Evolutionary conservation across 2,113 vertebrate genomes (phyloP).

Genomic region (Haliaeetus leucogaster): DNA sequence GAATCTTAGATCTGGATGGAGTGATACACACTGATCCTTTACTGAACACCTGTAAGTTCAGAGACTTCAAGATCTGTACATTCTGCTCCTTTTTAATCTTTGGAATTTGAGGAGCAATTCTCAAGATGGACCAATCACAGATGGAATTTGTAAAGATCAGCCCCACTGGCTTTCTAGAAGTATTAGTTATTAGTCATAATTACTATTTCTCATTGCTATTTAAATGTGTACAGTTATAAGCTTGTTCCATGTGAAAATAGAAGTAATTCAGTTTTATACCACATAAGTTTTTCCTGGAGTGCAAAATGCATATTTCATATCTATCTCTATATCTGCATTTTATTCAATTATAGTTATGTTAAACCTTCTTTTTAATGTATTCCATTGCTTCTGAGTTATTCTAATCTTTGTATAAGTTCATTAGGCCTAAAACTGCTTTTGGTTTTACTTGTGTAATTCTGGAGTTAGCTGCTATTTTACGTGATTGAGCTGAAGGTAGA

Average conservation of each 20-base stretch:
- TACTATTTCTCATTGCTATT: not conserved
- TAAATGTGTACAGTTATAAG: not conserved
- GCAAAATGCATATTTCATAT: not conserved
- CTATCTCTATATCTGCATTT: not conserved
- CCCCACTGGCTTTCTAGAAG: not conserved
- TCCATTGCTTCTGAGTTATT: not conserved
- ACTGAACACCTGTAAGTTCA: not conserved
- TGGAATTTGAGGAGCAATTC: not conserved
- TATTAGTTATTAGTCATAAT: not conserved
- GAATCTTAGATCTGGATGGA: not conserved
- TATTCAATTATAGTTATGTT: not conserved
- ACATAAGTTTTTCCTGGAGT: not conserved
- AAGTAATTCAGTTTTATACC: too few species aligned
- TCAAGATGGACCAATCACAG: not conserved
- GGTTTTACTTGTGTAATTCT: not conserved
- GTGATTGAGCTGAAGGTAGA: not conserved
- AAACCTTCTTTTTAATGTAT: not conserved
- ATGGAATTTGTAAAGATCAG: not conserved
- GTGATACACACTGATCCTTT: not conserved
- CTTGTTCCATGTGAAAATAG: not conserved
- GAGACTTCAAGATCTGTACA: not conserved
- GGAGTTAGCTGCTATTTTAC: not conserved
- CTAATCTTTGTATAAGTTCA: not conserved
- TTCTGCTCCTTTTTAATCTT: not conserved
- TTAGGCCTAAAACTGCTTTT: not conserved